Evolutionary conservation across 2,888 invertebrate species (phyloP).

Genomic region (Stegana nigrithorax): DNA sequence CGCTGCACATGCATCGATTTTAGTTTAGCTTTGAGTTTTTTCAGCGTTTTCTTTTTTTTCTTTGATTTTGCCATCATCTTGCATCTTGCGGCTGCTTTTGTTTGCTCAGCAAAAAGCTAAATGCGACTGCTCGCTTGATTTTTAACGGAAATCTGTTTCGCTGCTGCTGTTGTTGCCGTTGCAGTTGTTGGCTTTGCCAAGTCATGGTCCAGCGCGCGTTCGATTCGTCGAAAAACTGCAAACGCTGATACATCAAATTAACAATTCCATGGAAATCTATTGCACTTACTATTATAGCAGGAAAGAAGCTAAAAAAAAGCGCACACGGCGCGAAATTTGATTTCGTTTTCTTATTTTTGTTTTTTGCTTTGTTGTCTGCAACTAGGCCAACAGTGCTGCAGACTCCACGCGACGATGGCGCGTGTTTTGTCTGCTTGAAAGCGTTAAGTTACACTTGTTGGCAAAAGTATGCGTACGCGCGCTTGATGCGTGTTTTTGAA

Average conservation of each 20-base stretch:
- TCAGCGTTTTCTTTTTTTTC: background rate
- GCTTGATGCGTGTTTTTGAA: too few species aligned
- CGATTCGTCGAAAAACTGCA: background rate
- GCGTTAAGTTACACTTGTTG: too few species aligned
- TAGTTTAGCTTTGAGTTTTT: background rate
- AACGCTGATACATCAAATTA: conserved; percentile 11
- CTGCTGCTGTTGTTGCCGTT: background rate
- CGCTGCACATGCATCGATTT: background rate
- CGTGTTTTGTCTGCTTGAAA: too few species aligned
- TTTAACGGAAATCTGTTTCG: background rate
- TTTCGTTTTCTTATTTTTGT: too few species aligned
- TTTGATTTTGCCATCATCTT: background rate
- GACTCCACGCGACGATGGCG: too few species aligned
- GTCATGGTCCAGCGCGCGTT: background rate
- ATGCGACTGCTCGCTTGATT: background rate
- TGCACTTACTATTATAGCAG: background rate
- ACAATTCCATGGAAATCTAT: conserved; percentile 9
- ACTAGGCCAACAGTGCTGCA: too few species aligned
- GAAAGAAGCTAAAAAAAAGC: background rate
- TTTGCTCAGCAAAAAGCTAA: conserved; percentile 6
- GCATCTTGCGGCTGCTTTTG: background rate
- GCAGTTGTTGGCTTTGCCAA: background rate
- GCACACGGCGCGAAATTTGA: conserved; percentile 1
- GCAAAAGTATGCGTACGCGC: too few species aligned
- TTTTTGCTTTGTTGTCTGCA: too few species aligned